Base-by-base conservation (phyloP, 2,113 vertebrate species). In the Zosterops hypoxanthus region DNA sequence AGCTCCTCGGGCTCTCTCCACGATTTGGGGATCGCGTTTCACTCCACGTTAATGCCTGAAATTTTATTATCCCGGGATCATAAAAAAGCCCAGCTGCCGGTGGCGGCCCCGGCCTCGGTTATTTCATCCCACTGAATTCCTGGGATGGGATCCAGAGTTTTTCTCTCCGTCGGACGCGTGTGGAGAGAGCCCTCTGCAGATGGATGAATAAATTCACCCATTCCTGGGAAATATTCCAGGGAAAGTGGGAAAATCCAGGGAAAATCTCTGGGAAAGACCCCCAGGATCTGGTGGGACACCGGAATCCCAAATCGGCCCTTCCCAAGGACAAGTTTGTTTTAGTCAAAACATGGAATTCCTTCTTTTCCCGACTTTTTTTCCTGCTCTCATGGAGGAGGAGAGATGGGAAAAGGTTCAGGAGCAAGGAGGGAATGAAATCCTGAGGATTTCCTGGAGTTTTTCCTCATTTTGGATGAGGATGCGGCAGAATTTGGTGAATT, bases 141-240 rank as follows among this genome's bases (percentile, higher is more conserved):
- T n/a, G 91, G 95, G 94, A 75, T 5, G 1, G 36, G 20, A 25
- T 59, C 94, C 96, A 75, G 86, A 2, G 0, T 18, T 73, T 23
- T 50, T 61, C 47, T 23, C 47, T 65, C 47, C 0, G 10, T 2
- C 8, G 3, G 72, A 11, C 39, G 39, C 1, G 52, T 21, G 91
- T 1, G 69, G 49, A 95, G 95, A 89, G 86, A 96, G 95, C 96
- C 96, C 96, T 86, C 95, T 97, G 36, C 91, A 94, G 94, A 21
- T 28, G 1, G 9, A 3, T 19, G 56, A 39, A 25, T 49, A 23
- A 41, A 86, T 13, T 23, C 80, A 15, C 18, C 4, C 15, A 2
- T 55, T 31, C 70, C 1, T 60, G 13, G 13, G 49, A 41, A 85
- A 33, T 4, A 7, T 53, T 70, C 46, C 87, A 41, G 21, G 52